Base-by-base conservation (phyloP, 2,113 vertebrate genomes). In the Neofelis nebulosa region DNA sequence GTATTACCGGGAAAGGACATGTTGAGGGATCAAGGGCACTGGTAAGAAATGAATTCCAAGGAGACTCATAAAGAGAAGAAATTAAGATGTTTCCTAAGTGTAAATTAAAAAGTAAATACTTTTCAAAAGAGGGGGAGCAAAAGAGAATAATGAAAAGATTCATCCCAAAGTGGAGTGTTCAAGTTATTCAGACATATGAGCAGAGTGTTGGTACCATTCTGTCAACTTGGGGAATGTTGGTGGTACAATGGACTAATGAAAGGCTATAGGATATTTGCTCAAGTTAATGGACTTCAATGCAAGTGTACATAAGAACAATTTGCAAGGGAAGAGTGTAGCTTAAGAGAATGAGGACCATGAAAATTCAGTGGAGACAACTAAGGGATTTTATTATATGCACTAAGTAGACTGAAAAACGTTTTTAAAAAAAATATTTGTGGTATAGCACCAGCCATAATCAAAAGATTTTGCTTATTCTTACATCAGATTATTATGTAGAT, bases 321-420 rank as follows among this genome's bases (percentile, higher is more conserved):
- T 95, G 7, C 48, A 90, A 90, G 65, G 36, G 89, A 88, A 90
- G 45, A 87, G 48, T 63, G 6, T 45, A 92, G 52, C 66, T 12
- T 78, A 94, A 74, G 55, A 86, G 11, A 92, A 85, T 73, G 55
- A 82, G 9, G 69, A 19, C 69, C 38, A 87, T 55, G 66, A 81
- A 92, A 97, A 92, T 83, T 92, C 57, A 96, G 36, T 84, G 74
- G 25, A 73, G 10, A 84, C 86, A 91, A 93, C 31, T 55, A 55
- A 91, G 69, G 31, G 48, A 76, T 87, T 94, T 84, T 90, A 0
- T 92, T 92, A 94, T 1, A 65, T 15, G 0, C 41, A 81, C 25
- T 89, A 86, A 91, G 66, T 92, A 91, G 45, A 83, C 36, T 94
- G 88, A 83, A 95, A 78, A 21, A 63, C 96, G 16, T 45, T 79